Base-by-base conservation (phyloP, 35 echinoderm and acorn worm species). In the Ptychodera flava region DNA sequence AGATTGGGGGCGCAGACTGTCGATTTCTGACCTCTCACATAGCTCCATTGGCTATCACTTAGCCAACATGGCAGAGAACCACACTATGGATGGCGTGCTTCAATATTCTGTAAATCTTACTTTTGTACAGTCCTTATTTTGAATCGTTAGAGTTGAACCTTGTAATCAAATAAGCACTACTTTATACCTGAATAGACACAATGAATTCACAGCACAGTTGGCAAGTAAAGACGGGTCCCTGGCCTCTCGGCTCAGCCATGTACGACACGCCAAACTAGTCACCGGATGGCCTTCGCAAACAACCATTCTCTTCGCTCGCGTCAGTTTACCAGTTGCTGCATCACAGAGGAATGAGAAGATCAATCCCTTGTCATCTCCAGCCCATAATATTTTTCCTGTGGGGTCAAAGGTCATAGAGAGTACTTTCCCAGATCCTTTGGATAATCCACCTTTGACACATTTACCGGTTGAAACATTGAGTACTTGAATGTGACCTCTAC, bases 151-250 rank as follows among this genome's bases (percentile, higher is more conserved):
- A n/a, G n/a, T n/a, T n/a, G n/a, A n/a, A n/a, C n/a, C n/a, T n/a
- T n/a, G n/a, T n/a, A n/a, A n/a, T n/a, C n/a, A n/a, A n/a, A n/a
- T n/a, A n/a, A n/a, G n/a, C n/a, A n/a, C n/a, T n/a, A n/a, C n/a
- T n/a, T n/a, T 81, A 37, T 88, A 97, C 95, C 86, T 97, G 88
- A 94, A 94, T 1, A 97, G 90, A 86, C 95, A 97, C n/a, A 97
- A 88, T 35, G 90, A 89, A 84, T 97, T 93, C 76, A 94, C 85
- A 35, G 95, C 95, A 92, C 92, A 94, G 85, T 97, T 97, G 79
- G 93, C 80, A 30, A 97, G 92, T 22, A 97, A 79, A 1, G 93
- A 91, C 0, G 95, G 95, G 76, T 97, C 92, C 79, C 92, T 91
- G 27, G 95, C 95, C 76, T 97, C 95, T 0, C 95, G 80, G 16